These are phyloP conservation scores for Unio pictorum DNA, from an alignment of 2,888 invertebrate genomes.

Conservation along the genomic window DNA sequence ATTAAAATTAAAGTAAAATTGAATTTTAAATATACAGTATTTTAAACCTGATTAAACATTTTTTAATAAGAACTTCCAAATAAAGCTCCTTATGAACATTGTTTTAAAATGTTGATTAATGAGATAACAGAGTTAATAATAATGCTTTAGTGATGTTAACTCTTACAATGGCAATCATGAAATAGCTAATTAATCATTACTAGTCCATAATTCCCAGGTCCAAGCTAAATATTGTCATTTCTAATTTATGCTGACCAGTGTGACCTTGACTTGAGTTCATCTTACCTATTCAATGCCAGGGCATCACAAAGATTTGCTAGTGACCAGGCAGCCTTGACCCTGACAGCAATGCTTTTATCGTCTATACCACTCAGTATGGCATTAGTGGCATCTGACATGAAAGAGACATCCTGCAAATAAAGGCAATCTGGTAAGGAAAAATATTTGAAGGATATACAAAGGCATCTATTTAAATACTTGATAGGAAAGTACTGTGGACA, in stretches of 20 bases:
- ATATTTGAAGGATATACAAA: no score
- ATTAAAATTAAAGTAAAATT: no score
- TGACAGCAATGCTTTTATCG: constrained; percentile 80
- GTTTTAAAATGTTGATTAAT: no score
- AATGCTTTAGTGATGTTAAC: not conserved
- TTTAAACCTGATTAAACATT: no score
- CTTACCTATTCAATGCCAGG: constrained; percentile 81
- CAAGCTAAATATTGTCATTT: not conserved
- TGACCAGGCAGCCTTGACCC: constrained; percentile 89
- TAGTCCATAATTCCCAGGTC: not conserved
- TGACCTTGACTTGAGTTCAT: constrained; percentile 3
- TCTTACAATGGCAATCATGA: not conserved
- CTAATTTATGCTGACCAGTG: not conserved
- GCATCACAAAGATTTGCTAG: constrained; percentile 89
- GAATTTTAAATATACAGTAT: no score
- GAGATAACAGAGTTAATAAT: no score
- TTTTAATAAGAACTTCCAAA: no score
- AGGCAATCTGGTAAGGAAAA: not conserved
- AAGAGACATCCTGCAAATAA: constrained; percentile 67
- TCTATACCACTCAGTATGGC: constrained; percentile 79
- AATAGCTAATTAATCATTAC: no score
- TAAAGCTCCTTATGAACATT: no score
- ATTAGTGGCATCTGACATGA: constrained; percentile 84
- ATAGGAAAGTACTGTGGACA: no score
- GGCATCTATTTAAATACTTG: no score